Base-by-base conservation (phyloP, 2,888 invertebrate genomes). In the Ochropacha duplaris region DNA sequence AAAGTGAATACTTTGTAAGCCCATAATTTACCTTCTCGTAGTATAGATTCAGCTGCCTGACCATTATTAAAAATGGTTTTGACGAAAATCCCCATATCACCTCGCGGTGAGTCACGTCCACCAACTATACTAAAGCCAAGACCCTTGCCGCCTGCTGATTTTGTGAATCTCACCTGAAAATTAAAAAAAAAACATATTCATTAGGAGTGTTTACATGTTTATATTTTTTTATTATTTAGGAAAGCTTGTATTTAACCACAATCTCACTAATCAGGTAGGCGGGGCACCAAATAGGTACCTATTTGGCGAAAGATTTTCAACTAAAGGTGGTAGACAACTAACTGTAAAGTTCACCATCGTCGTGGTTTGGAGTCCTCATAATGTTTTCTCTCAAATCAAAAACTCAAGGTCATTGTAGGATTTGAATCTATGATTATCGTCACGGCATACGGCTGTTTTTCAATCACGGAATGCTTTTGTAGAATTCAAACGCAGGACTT, bases 61-160 rank as follows among this genome's bases (percentile, higher is more conserved):
- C 98, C 98, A 71, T 96, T 95, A 60, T 96, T 95, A 80, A 97
- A 97, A 64, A 98, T 96, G 24, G 97, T 96, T 86, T 97, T 97
- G 22, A 98, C 96, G 82, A 96, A 97, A 72, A 98, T 97, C 50
- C 97, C 97, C 95, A 97, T 96, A 72, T 95, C 96, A 0, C 97
- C 97, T 66, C 96, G 95, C 1, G 97, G 96, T 14, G 97, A 97
- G 81, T 98, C 98, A 56, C 94, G 94, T 1, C 98, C 98, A 14
- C 98, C 98, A 22, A 98, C 97, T 69, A 98, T 97, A 70, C 97
- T 97, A 88, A 98, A 98, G 19, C 98, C 98, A 22, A 98, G 94
- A 36, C 97, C 96, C 86, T 97, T 97, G 63, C 95, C 95, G 14
- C 97, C 96, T 2, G 96, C 96, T 52, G 97, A 97, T 83, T 98